Evolutionary conservation across 2,113 vertebrate genomes (phyloP).

Genomic region (Pseudolaguvia tuberculata): DNA sequence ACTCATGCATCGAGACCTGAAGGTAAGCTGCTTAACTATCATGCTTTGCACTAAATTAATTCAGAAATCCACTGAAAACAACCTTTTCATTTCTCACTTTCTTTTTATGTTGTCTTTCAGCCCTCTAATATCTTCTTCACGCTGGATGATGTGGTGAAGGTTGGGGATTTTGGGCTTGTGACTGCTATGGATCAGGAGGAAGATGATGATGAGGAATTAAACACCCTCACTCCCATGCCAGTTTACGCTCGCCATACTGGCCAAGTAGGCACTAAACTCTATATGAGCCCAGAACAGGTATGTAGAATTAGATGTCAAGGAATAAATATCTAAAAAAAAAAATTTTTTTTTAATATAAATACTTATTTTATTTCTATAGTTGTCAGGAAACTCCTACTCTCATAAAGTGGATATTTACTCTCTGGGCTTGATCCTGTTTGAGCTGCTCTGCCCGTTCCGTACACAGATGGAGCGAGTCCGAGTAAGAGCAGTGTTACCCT

Average conservation of each 20-base stretch:
- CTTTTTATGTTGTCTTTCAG: slow-evolving; percentile 58
- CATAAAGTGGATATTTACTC: slow-evolving; percentile 99
- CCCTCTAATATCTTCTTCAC: slow-evolving; percentile 99
- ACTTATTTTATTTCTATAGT: slow-evolving; percentile 64
- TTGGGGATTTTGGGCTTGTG: slow-evolving; percentile 95
- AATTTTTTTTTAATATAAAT: no score
- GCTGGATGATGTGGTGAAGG: slow-evolving; percentile 93
- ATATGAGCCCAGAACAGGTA: slow-evolving; percentile 99
- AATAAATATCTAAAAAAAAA: no score
- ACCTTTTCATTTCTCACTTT: not conserved
- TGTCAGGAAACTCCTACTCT: slow-evolving; percentile 91
- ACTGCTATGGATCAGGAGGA: slow-evolving; percentile 98
- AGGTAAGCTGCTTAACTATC: slow-evolving; percentile 67
- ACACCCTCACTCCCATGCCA: slow-evolving; percentile 84
- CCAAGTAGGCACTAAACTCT: slow-evolving; percentile 96
- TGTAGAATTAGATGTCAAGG: no score
- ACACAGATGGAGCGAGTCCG: slow-evolving; percentile 96
- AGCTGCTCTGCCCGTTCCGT: slow-evolving; percentile 89
- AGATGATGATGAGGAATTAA: slow-evolving; percentile 86
- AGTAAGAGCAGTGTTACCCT: slow-evolving; percentile 65
- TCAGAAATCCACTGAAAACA: not conserved
- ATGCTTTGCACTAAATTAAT: not conserved
- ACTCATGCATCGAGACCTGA: slow-evolving; percentile 97
- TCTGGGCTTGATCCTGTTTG: slow-evolving; percentile 94
- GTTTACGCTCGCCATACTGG: slow-evolving; percentile 90